A percentile compares a stretch with the other conserved stretches of the same genome.
Evolutionary conservation across 2,888 invertebrate species (phyloP).

Genomic region (Erpobdella octoculata): DNA sequence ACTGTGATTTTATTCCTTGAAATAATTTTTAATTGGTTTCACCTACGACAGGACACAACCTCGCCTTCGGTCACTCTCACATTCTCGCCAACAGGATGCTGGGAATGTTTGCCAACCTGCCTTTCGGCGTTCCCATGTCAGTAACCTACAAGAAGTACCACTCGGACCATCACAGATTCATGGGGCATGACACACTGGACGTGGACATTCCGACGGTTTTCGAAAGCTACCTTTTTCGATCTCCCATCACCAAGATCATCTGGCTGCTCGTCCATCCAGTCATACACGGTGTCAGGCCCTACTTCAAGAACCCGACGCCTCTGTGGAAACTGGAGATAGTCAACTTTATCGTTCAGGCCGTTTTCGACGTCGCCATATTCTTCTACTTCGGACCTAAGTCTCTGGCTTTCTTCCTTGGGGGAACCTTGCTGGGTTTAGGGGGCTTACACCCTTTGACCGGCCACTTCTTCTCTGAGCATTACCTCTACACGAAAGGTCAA

Average conservation of each 20-base stretch:
- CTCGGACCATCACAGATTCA: slow-evolving; percentile 49
- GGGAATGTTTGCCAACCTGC: slow-evolving; percentile 49
- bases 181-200: slow-evolving; percentile 50
- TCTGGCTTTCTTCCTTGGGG: slow-evolving; percentile 44
- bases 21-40: too few relatives aligned
- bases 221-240: slow-evolving; percentile 47
- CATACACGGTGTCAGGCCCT: slow-evolving; percentile 49
- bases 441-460: slow-evolving; percentile 51
- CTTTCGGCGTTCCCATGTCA: slow-evolving; percentile 49
- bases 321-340: slow-evolving; percentile 46
- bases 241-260: slow-evolving; percentile 47
- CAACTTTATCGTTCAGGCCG: slow-evolving; percentile 43
- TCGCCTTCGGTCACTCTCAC: slow-evolving; percentile 49
- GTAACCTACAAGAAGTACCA: slow-evolving; percentile 52
- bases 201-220: slow-evolving; percentile 50
- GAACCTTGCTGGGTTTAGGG: slow-evolving; percentile 45
- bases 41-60: slow-evolving; percentile 48
- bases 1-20: too few relatives aligned
- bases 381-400: slow-evolving; percentile 44
- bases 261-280: slow-evolving; percentile 49
- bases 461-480: slow-evolving; percentile 52
- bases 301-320: slow-evolving; percentile 49
- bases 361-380: slow-evolving; percentile 43
- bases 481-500: slow-evolving; percentile 47
- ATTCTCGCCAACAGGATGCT: slow-evolving; percentile 46